Percentiles rank a stretch among this genome's conserved stretches.
Conservation (phyloP, 2,113 vertebrate genomes). For the Hylia prasina region DNA sequence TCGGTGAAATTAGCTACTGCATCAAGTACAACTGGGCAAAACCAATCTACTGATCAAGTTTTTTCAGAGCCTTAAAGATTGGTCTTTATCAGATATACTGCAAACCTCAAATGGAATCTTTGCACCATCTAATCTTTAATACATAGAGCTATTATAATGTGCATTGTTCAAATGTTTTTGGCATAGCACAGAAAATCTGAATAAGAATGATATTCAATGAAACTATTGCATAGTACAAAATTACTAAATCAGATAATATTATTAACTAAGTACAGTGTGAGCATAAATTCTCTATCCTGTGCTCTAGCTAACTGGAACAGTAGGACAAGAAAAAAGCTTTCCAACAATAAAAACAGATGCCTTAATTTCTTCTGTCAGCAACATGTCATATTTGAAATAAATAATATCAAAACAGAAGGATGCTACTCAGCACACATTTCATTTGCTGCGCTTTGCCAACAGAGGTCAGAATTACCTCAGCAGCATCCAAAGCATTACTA, state of each 20-base stretch:
- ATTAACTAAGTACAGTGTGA: not conserved
- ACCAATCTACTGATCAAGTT: not conserved
- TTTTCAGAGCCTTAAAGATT: not conserved
- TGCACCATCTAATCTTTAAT: not conserved
- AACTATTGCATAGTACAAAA: not conserved
- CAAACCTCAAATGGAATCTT: not conserved
- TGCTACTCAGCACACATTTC: not conserved
- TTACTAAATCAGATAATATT: not conserved
- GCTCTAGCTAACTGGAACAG: not conserved
- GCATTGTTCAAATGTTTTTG: not conserved
- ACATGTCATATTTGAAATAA: not conserved
- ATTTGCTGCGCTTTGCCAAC: constrained; percentile 46
- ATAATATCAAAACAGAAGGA: not conserved
- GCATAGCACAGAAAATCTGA: not conserved
- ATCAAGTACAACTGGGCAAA: not conserved
- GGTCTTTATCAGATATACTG: not conserved
- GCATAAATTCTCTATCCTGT: not conserved
- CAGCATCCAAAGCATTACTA: not conserved
- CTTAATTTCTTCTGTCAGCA: not conserved
- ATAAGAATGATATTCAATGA: not conserved
- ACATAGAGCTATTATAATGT: not conserved
- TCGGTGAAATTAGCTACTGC: not conserved
- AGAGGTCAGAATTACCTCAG: constrained; percentile 50
- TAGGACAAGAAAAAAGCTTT: not conserved
- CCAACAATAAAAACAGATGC: not conserved